Evolutionary conservation across 2,113 vertebrate species (phyloP), one percentile per base, ranked within the genome.

Genomic region (Nycticryphes semicollaris): DNA sequence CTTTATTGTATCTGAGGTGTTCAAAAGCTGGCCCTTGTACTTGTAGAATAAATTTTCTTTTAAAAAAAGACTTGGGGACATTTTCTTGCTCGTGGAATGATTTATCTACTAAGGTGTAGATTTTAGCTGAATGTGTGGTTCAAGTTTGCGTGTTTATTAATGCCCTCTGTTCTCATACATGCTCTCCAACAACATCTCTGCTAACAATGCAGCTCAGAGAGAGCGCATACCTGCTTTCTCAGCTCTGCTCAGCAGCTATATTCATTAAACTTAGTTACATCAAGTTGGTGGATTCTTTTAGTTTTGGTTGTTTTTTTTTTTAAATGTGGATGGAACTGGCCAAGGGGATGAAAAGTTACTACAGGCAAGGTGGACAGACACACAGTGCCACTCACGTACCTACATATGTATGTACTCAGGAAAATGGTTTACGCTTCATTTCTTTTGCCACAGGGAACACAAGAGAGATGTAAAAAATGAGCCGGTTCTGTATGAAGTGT

Each of bases 1-100:
- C 62, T 93, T 90, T 75, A 92, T 54, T 72, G 37, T 47, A 57
- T 12, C 17, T 18, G n/a, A 79, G 17, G 24, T 53, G 24, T 63
- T 93, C 50, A 59, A 84, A 37, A 80, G 48, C 35, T 21, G 68
- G 14, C 35, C 24, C 21, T 6, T 12, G 2, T 31, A 66, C 45
- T 66, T 77, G 69, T 31, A 39, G 57, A 82, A 60, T 51, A 87
- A 90, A 88, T n/a, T n/a, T n/a, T n/a, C n/a, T n/a, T n/a, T n/a
- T n/a, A n/a, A n/a, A n/a, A n/a, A n/a, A n/a, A n/a, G n/a, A n/a
- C n/a, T n/a, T n/a, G n/a, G n/a, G n/a, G n/a, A n/a, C n/a, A n/a
- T n/a, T n/a, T n/a, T n/a, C n/a, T n/a, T n/a, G n/a, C n/a, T n/a
- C n/a, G n/a, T n/a, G n/a, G n/a, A n/a, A n/a, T n/a, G n/a, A n/a